phyloP scores from a whole-genome alignment of 2,113 vertebrate species.

The Daubentonia madagascariensis region DNA sequence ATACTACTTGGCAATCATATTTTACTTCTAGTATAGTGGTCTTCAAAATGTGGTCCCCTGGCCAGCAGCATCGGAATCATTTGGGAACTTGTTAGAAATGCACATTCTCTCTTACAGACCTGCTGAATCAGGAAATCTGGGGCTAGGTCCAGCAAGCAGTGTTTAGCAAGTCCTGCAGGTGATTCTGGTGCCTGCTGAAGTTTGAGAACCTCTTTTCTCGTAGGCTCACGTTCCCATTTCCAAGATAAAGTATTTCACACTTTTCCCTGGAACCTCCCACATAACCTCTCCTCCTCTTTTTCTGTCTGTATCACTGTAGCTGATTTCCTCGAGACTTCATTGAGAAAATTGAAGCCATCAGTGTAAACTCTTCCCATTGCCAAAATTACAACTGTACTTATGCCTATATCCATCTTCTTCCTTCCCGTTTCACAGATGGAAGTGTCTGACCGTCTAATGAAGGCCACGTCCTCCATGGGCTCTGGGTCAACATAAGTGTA shows the following conservation, averaged over 20 bases:
- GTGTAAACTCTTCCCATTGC: neutral
- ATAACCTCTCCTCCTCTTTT: neutral
- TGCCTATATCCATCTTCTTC: neutral
- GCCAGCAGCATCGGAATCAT: neutral
- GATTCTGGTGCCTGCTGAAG: too few species aligned
- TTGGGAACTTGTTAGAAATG: neutral
- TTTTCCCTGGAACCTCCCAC: too few species aligned
- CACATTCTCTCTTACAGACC: neutral
- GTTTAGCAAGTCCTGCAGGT: neutral
- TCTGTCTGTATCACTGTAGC: fast-evolving
- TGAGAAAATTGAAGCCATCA: neutral
- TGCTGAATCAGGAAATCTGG: neutral
- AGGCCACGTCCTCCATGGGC: neutral
- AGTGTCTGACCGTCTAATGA: neutral
- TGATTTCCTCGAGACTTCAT: neutral
- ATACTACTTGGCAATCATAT: neutral
- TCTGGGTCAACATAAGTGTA: neutral
- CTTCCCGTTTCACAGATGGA: neutral
- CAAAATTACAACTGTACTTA: neutral
- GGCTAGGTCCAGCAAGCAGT: neutral
- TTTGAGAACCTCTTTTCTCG: neutral
- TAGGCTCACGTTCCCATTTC: neutral
- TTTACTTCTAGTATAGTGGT: neutral
- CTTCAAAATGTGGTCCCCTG: neutral
- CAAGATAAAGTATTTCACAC: neutral